phyloP scores from a whole-genome alignment of 2,113 vertebrate genomes.

The Cepphus grylle region DNA sequence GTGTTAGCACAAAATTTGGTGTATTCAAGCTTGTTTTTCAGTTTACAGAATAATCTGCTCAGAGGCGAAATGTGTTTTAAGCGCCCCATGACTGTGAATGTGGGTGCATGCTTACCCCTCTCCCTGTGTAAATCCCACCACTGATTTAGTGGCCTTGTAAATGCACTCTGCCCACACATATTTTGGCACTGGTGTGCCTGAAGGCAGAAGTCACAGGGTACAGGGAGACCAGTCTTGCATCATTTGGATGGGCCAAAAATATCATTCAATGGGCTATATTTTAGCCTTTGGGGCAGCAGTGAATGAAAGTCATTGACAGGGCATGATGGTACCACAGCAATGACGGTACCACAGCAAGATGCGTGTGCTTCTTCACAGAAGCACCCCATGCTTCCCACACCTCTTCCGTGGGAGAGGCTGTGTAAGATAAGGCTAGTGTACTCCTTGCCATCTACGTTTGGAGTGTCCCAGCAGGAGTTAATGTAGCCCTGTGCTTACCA shows the following conservation, averaged over 20 bases:
- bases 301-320: neutral
- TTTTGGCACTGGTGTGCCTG: neutral
- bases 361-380: rapidly evolving
- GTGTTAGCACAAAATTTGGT: neutral
- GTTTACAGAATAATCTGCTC: neutral
- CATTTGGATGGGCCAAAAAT: neutral
- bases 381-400: neutral
- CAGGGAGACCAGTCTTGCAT: neutral
- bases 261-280: neutral
- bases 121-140: neutral
- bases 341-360: neutral
- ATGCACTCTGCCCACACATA: neutral
- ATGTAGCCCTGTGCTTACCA: neutral
- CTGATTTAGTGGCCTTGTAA: neutral
- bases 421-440: rapidly evolving
- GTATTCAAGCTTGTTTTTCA: neutral
- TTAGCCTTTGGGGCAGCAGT: neutral
- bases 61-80: neutral
- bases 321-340: neutral
- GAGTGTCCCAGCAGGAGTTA: neutral
- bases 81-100: neutral
- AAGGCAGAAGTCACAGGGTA: neutral
- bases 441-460: neutral
- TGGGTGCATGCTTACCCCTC: neutral
- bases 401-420: neutral